phyloP scores from a whole-genome alignment of 2,888 invertebrate genomes.

The Aporophyla lueneburgensis region DNA sequence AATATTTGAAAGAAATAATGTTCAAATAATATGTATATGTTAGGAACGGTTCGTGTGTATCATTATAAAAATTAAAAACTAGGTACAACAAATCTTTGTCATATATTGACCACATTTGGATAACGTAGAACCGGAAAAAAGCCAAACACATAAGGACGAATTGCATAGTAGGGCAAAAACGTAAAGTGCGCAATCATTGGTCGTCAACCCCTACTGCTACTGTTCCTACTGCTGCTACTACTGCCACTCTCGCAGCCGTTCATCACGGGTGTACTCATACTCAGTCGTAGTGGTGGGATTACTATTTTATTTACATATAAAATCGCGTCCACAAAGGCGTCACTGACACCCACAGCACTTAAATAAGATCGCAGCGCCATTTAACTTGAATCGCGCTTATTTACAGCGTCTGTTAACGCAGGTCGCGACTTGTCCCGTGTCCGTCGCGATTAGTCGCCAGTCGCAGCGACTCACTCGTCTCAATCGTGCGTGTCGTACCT shows the following conservation, averaged over 20 bases:
- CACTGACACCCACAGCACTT: slow-evolving; percentile 30
- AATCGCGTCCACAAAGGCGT: slow-evolving; percentile 14
- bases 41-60: no score
- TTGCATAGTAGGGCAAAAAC: slow-evolving; percentile 8
- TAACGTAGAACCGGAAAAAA: not conserved
- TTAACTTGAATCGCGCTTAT: slow-evolving; percentile 34
- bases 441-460: slow-evolving; percentile 41
- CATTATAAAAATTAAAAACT: not conserved
- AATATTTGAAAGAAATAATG: no score
- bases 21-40: no score
- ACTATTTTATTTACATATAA: slow-evolving; percentile 2
- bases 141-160: not conserved
- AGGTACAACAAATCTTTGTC: not conserved
- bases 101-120: not conserved
- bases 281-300: not conserved
- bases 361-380: slow-evolving; percentile 41
- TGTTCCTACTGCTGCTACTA: not conserved
- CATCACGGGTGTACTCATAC: not conserved
- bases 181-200: slow-evolving; percentile 5
- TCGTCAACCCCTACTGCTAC: not conserved
- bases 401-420: slow-evolving; percentile 32
- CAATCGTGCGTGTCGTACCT: not conserved
- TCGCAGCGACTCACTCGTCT: slow-evolving; percentile 30
- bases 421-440: slow-evolving; percentile 18
- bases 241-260: not conserved